These are phyloP conservation scores for Nebria ingens DNA, from an alignment of 1,140 invertebrate genomes.

Conservation along the genomic window DNA sequence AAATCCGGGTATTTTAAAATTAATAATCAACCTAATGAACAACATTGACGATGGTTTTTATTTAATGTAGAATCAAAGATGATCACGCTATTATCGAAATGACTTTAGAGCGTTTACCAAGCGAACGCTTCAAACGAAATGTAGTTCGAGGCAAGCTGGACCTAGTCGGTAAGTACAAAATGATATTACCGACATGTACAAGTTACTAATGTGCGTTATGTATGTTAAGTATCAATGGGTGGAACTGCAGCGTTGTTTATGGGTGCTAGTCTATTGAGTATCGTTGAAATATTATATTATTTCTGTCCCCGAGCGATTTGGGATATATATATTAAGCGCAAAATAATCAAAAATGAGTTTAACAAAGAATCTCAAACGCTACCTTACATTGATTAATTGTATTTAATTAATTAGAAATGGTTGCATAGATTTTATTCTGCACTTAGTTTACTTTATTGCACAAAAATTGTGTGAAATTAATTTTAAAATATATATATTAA, in stretches of 20 bases:
- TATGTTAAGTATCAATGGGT: slow-evolving; percentile 37
- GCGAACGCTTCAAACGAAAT: slow-evolving; percentile 39
- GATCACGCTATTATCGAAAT: slow-evolving; percentile 30
- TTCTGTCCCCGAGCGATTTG: slow-evolving; percentile 24
- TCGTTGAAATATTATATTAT: slow-evolving; percentile 39
- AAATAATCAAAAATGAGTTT: slow-evolving; percentile 1
- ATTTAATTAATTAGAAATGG: too few relatives aligned
- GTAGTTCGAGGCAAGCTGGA: slow-evolving; percentile 39
- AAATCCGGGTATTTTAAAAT: slow-evolving; percentile 22
- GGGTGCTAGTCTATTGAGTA: slow-evolving; percentile 41
- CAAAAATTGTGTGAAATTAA: too few relatives aligned
- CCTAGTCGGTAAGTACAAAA: slow-evolving; percentile 35
- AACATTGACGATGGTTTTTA: background rate
- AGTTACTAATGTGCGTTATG: slow-evolving; percentile 9
- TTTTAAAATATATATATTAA: background rate
- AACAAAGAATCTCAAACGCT: too few relatives aligned
- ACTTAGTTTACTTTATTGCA: too few relatives aligned
- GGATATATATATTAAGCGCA: background rate
- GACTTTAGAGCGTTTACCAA: slow-evolving; percentile 32
- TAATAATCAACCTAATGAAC: background rate
- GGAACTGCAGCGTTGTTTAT: slow-evolving; percentile 39
- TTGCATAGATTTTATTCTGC: too few relatives aligned
- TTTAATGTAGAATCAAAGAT: slow-evolving; percentile 22
- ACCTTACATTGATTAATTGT: background rate
- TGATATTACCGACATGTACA: too few relatives aligned